phyloP scores from a whole-genome alignment of 1,140 invertebrate species.

The Glomeris maerens region DNA sequence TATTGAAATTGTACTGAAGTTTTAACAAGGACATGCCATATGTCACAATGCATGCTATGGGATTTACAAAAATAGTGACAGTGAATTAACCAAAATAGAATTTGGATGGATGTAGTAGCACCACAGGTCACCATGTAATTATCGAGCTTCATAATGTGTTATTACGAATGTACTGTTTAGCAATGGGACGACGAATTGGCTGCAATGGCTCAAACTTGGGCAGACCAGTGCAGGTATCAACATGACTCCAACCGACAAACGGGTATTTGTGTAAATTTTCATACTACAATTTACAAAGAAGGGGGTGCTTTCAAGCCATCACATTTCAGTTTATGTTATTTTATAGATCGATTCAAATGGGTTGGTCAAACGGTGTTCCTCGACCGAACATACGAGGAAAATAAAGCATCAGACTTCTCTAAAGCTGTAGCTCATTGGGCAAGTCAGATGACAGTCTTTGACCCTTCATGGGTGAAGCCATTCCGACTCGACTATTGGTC shows the following conservation, averaged over 20 bases:
- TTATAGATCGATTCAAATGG: neutral
- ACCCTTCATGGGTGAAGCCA: too few relatives aligned
- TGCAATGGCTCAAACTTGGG: constrained; percentile 29
- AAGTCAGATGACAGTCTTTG: too few relatives aligned
- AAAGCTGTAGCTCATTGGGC: constrained; percentile 4
- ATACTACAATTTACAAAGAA: neutral
- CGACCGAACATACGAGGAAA: neutral
- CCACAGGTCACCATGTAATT: too few relatives aligned
- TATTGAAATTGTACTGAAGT: too few relatives aligned
- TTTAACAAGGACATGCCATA: too few relatives aligned
- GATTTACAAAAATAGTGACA: too few relatives aligned
- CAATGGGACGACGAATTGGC: constrained; percentile 32
- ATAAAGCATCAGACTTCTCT: constrained; percentile 4
- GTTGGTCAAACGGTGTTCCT: constrained; percentile 6
- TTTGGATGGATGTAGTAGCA: too few relatives aligned
- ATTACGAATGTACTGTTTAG: too few relatives aligned
- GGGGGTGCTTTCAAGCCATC: neutral
- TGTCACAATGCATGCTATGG: too few relatives aligned
- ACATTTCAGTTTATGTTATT: neutral
- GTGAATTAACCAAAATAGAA: too few relatives aligned
- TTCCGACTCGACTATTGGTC: too few relatives aligned
- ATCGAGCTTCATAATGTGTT: too few relatives aligned
- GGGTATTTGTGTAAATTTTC: constrained; percentile 1
- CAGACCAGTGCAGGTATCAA: constrained; percentile 29
- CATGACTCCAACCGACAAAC: constrained; percentile 23